Percentiles rank a stretch among this genome's conserved stretches.
These are phyloP conservation scores for Saccostrea echinata DNA, from an alignment of 1,140 invertebrate genomes.

Conservation along the genomic window DNA sequence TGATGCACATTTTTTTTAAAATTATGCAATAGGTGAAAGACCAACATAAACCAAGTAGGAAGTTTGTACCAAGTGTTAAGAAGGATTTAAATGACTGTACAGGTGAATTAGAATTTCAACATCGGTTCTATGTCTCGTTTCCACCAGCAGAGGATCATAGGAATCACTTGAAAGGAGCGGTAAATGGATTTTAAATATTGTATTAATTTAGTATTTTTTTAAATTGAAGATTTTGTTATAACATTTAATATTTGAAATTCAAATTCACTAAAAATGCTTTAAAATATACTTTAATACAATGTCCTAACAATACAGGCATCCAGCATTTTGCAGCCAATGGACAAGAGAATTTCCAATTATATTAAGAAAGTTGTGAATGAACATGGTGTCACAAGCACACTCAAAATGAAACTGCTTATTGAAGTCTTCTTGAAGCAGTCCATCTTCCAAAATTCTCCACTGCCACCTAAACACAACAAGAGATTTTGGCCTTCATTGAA, in stretches of 20 bases:
- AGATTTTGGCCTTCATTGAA: constrained; percentile 52
- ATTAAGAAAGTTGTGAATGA: constrained; percentile 40
- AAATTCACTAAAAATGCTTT: background rate
- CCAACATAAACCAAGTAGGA: background rate
- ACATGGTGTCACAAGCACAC: constrained; percentile 24
- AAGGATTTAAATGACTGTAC: background rate
- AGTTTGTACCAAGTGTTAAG: background rate
- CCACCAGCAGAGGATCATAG: background rate
- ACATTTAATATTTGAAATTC: background rate
- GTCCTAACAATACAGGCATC: constrained; percentile 34
- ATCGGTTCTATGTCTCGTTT: background rate
- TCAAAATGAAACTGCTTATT: constrained; percentile 42
- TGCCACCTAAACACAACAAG: constrained; percentile 46
- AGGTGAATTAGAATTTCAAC: background rate
- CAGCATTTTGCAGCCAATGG: constrained; percentile 45
- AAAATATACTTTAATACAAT: background rate
- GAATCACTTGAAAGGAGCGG: constrained; percentile 10
- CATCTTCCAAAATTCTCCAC: constrained; percentile 7
- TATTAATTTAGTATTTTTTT: background rate
- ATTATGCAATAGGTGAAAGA: background rate
- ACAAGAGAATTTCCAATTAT: constrained; percentile 38
- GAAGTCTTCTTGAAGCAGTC: constrained; percentile 44
- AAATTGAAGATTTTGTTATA: background rate
- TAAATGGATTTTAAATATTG: background rate
- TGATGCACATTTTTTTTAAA: background rate